A percentile compares a stretch with the other conserved stretches of the same genome.
Evolutionary conservation across 1,140 invertebrate genomes (phyloP).

Genomic region (Propsilocerus akamusi): DNA sequence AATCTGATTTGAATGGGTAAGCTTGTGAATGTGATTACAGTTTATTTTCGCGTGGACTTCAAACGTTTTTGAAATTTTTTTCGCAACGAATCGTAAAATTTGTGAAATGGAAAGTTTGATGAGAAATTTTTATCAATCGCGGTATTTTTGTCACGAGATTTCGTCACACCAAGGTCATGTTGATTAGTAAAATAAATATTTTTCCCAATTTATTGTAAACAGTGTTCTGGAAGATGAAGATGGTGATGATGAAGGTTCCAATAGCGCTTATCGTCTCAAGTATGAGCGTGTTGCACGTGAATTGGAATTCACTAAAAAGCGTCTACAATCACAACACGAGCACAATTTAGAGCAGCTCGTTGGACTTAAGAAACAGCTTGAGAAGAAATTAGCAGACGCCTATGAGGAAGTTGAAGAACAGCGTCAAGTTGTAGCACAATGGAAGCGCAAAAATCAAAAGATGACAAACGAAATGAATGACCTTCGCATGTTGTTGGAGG

Average conservation of each 20-base stretch:
- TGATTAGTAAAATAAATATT: not conserved
- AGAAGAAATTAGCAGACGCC: constrained; percentile 84
- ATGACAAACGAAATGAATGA: constrained; percentile 83
- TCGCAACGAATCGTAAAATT: not conserved
- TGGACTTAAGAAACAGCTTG: constrained; percentile 74
- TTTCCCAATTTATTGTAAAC: not conserved
- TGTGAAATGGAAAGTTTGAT: not conserved
- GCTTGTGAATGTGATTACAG: not conserved
- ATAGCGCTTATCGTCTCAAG: constrained; percentile 58
- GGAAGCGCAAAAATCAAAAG: constrained; percentile 84
- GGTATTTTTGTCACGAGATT: not conserved
- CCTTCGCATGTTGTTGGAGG: constrained; percentile 71
- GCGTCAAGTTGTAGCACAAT: constrained; percentile 68
- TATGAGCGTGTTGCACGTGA: constrained; percentile 70
- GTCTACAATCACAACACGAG: constrained; percentile 77
- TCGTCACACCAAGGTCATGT: not conserved
- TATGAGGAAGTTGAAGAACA: constrained; percentile 83
- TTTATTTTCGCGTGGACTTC: not conserved
- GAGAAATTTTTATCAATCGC: not conserved
- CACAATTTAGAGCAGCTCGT: constrained; percentile 83
- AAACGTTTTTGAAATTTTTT: not conserved
- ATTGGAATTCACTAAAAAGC: constrained; percentile 65
- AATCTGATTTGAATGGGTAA: constrained; percentile 21
- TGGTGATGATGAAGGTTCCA: constrained; percentile 40
- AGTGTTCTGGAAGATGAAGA: constrained; percentile 34